Base-by-base conservation (phyloP, 2,888 invertebrate species). In the Esperia sulphurella region DNA sequence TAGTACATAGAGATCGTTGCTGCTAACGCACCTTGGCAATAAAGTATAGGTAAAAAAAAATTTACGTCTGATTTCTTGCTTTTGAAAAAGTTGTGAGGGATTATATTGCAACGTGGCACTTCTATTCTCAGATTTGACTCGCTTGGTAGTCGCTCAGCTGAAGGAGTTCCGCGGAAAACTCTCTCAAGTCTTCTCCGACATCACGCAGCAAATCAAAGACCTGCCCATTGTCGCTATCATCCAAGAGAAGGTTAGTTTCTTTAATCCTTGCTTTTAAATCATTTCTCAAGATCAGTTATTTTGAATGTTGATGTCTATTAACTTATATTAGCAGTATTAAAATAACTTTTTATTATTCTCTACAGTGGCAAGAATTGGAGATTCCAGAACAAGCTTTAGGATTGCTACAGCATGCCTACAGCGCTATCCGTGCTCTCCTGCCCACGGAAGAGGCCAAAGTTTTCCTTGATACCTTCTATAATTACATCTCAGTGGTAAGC, bases 401-500 rank as follows among this genome's bases (percentile, higher is more conserved):
- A 1, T 71, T 93, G 0, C 51, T 93, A 9, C 83, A 90, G 35
- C 93, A 93, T 51, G 55, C 92, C 0, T 87, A 91, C 53, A 81
- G 80, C 1, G 84, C 91, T 3, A 45, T 94, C 14, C 91, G 92
- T 41, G 89, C 90, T 8, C 64, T 93, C 8, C 68, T 94, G 43
- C 93, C 94, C 5, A 93, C 93, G 0, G 86, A 90, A 0, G 95
- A 95, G 67, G 70, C 92, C 4, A 91, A 85, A 51, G 90, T 91
- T 13, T 90, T 95, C 57, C 74, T 93, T 35, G 88, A 91, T 40
- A 83, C 91, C 10, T 67, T 93, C 38, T 88, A 91, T 52, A 80
- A 87, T 8, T 96, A 95, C 72, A 62, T 94, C 1, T 83, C 92
- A 51, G 93, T 93, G 91, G 93, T 93, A 74, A 62, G 48, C 28